Base-by-base conservation (phyloP, 2,113 vertebrate genomes). In the Grus americana region DNA sequence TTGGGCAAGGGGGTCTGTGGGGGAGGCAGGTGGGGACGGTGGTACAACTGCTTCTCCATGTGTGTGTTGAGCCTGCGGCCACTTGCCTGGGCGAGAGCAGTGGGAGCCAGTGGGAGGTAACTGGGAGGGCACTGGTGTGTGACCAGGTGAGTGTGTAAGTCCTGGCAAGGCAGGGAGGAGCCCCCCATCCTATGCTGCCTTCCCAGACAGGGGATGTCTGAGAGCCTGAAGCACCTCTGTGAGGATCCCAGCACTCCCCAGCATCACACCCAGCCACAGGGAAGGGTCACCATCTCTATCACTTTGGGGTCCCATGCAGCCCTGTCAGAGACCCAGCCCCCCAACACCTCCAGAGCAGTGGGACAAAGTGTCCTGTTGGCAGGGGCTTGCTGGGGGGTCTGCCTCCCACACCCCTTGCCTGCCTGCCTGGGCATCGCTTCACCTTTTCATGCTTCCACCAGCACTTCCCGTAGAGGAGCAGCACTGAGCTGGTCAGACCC, bases 341-440 rank as follows among this genome's bases (percentile, higher is more conserved):
- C 42, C 2, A 1, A 16, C 24, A 57, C 36, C 30, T 21, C 42
- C 10, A 26, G 27, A 52, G 15, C 27, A 44, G 23, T 1, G 5
- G 32, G 22, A 17, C 22, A 52, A 49, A n/a, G 42, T 38, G 12
- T 19, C 36, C 38, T 2, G 0, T 20, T 67, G 30, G 49, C 16
- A 62, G 38, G 8, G 36, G 3, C 34, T 47, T 68, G 27, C 12
- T 29, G 38, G 38, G 46, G 54, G 38, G 22, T 32, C 54, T 32
- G 38, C 15, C 15, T 54, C 15, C 5, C 3, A 2, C 4, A 3
- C 3, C 47, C 62, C 19, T n/a, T 13, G 1, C 34, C n/a, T 36
- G 1, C 34, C n/a, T 36, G 19, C 44, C 54, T 16, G 47, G 34
- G 27, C 30, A 46, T 47, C 22, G 13, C 75, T 58, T 14, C 3